Evolutionary conservation across 2,113 vertebrate species (phyloP), one percentile per base, ranked within the genome.

Genomic region (Xenotilapia flavipinnis): DNA sequence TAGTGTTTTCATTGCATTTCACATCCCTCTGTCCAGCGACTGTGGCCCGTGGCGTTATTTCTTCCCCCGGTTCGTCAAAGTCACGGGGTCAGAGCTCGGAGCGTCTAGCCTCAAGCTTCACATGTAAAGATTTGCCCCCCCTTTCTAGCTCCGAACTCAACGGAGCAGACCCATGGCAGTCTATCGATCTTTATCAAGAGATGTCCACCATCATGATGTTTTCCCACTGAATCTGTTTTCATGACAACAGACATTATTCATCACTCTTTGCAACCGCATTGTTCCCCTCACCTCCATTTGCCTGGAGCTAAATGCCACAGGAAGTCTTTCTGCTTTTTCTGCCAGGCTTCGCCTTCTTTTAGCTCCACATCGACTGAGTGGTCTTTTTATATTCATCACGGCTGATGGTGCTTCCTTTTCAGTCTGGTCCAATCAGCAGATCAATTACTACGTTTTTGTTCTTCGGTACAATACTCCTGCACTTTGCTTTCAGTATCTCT

Each of bases 81-180:
- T 93, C 85, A 21, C 2, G 1, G 33, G 93, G 91, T 92, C 87
- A 88, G 42, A 87, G 82, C 89, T 85, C 28, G 5, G 65, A 86
- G 82, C 58, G 10, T 42, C 11, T 82, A 12, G 86, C 92, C 83
- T 58, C 23, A 9, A 92, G 93, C 90, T 45, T 8, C 53, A 68
- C 60, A 79, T 45, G 68, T 70, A 56, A 89, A 90, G 85, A 87
- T 75, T 82, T 86, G 54, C 88, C 65, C 12, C 89, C 36, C 49
- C 83, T 87, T 68, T 81, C 83, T 12, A 31, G 62, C 73, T 75
- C 42, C 17, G 1, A 9, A 81, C 65, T 45, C 75, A 36, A 36
- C 1, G 31, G 77, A 60, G 45, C 51, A 77, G 80, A 88, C 65
- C 84, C 15, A 15, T 54, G 77, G 45, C 47, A 9, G n/a, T 54